Percentiles rank a stretch among this genome's conserved stretches.
These are phyloP conservation scores for Parascotia fuliginaria DNA, from an alignment of 2,888 invertebrate species.

Conservation along the genomic window DNA sequence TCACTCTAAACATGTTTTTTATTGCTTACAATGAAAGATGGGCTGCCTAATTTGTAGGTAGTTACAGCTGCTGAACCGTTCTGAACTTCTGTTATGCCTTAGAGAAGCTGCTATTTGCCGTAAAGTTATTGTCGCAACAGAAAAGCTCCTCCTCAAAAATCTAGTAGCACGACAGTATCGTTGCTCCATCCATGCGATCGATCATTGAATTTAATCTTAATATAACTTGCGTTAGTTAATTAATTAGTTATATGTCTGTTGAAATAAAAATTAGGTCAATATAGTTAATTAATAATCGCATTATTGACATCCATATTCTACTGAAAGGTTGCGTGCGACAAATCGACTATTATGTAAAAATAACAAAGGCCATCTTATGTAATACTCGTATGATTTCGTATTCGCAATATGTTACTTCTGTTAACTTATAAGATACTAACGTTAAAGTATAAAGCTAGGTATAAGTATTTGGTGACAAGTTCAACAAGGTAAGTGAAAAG, in stretches of 20 bases:
- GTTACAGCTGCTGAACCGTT: too few species aligned
- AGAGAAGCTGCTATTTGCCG: too few species aligned
- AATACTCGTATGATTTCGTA: conserved; percentile 21
- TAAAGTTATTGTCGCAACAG: too few species aligned
- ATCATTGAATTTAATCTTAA: too few species aligned
- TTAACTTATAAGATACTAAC: too few species aligned
- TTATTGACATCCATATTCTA: conserved; percentile 9
- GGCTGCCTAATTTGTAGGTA: too few species aligned
- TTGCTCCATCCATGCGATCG: too few species aligned
- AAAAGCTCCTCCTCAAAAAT: too few species aligned
- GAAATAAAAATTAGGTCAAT: not conserved
- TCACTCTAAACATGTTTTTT: too few species aligned
- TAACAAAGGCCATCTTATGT: conserved; percentile 39
- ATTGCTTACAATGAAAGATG: too few species aligned
- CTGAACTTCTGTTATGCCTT: too few species aligned
- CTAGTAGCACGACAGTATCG: too few species aligned
- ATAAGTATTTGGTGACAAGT: conserved; percentile 2
- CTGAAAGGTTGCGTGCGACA: conserved; percentile 40
- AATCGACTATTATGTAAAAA: conserved; percentile 42
- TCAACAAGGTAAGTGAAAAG: not conserved
- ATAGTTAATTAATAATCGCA: not conserved
- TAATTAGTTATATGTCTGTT: not conserved
- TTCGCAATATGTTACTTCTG: conserved; percentile 16
- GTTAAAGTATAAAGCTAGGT: conserved; percentile 24
- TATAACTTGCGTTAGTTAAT: not conserved